Conservation (phyloP, 2,113 vertebrate species). For the Clarias magur region DNA sequence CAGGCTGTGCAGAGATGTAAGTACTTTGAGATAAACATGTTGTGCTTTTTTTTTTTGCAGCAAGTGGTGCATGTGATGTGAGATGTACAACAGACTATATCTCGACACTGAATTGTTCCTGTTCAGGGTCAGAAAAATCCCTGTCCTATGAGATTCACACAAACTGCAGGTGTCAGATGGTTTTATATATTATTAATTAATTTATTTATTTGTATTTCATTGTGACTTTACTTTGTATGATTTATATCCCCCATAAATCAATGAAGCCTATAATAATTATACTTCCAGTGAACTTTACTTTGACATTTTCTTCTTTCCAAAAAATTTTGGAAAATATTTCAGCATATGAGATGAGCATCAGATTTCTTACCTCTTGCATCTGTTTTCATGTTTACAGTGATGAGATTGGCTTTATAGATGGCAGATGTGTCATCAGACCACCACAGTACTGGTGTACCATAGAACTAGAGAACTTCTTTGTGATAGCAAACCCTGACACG, state of each 20-base stretch:
- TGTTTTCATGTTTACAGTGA: constrained; percentile 9
- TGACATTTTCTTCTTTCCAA: not conserved
- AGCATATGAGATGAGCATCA: not conserved
- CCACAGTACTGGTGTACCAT: constrained; percentile 65
- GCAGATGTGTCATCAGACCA: constrained; percentile 59
- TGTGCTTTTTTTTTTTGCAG: constrained; percentile 45
- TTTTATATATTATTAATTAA: not conserved
- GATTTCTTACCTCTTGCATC: not conserved
- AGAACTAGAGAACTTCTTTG: fast-evolving
- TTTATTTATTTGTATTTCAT: not conserved
- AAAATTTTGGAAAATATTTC: not conserved
- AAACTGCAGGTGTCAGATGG: constrained; percentile 45
- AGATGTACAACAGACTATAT: constrained; percentile 58
- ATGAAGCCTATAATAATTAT: not conserved
- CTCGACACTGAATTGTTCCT: constrained; percentile 54
- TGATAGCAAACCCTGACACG: not conserved
- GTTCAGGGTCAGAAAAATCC: not conserved
- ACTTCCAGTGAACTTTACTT: not conserved
- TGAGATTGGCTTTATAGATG: not conserved
- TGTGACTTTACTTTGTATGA: no score
- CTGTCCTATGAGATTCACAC: constrained; percentile 28
- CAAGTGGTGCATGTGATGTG: constrained; percentile 32
- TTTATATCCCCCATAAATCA: no score
- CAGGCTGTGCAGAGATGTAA: not conserved
- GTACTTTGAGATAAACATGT: not conserved